Percentiles rank a stretch among this genome's conserved stretches.
Evolutionary conservation across 1,140 invertebrate species (phyloP).

Genomic region (Solenopsis invicta): DNA sequence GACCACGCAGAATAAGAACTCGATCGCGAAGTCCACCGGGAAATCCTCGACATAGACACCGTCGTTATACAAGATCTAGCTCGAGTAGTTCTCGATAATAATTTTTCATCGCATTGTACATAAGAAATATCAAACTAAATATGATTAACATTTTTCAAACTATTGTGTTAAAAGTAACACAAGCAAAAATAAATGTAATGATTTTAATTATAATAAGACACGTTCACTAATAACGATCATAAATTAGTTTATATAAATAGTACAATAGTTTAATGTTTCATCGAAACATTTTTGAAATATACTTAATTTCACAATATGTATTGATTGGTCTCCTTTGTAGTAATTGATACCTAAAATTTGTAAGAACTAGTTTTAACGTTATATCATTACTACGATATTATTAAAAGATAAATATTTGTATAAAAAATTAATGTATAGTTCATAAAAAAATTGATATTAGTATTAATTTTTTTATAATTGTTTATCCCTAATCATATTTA

Average conservation of each 20-base stretch:
- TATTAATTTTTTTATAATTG: background rate
- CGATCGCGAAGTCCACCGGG: conserved; percentile 89
- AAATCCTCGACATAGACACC: conserved; percentile 88
- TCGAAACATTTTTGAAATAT: conserved; percentile 69
- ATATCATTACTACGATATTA: conserved; percentile 11
- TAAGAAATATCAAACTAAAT: conserved; percentile 61
- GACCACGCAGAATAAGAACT: conserved; percentile 88
- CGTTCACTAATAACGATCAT: conserved; percentile 4
- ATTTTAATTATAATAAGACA: conserved; percentile 23
- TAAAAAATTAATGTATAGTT: conserved; percentile 45
- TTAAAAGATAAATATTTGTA: conserved; percentile 51
- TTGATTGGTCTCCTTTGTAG: conserved; percentile 58
- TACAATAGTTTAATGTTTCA: conserved; percentile 36
- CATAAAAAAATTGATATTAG: conserved; percentile 12
- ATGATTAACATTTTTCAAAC: conserved; percentile 46
- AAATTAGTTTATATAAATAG: conserved; percentile 29
- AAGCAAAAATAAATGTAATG: conserved; percentile 55
- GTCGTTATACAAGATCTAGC: conserved; percentile 93
- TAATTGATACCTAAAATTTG: conserved; percentile 60
- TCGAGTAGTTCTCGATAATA: conserved; percentile 92
- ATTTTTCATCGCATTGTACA: conserved; percentile 61
- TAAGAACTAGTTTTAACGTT: conserved; percentile 1
- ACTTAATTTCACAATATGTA: conserved; percentile 66
- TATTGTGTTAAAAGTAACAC: conserved; percentile 43
- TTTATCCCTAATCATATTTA: background rate